Evolutionary conservation across 2,797 vertebrate genomes (phyloP).

Genomic region (Eidolon dupreanum): DNA sequence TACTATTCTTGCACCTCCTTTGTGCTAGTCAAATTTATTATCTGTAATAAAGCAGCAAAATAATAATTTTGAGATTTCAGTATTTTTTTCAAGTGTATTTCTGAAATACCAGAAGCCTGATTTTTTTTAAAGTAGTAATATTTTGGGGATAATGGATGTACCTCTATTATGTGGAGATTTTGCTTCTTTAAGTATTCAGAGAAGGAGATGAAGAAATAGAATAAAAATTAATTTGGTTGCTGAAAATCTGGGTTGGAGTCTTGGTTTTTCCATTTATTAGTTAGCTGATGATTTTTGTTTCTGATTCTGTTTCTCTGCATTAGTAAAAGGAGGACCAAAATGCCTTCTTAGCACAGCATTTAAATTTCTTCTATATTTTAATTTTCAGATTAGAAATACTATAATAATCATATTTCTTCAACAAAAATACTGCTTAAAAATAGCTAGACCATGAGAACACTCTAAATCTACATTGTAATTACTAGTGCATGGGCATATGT

Average conservation of each 20-base stretch:
- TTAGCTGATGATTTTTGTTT: background rate
- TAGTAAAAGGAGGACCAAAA: background rate
- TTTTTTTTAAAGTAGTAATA: background rate
- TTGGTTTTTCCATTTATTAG: background rate
- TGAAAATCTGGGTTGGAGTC: background rate
- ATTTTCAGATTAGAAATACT: conserved; percentile 8
- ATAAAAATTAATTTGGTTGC: background rate
- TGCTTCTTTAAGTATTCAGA: conserved; percentile 7
- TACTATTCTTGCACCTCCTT: background rate
- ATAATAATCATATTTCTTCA: background rate
- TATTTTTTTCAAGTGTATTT: background rate
- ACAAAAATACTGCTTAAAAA: conserved; percentile 10
- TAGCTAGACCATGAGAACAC: background rate
- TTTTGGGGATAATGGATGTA: background rate
- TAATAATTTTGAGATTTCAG: background rate
- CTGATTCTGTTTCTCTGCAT: background rate
- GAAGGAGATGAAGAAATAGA: background rate
- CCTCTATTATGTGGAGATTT: background rate
- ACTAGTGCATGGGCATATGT: background rate
- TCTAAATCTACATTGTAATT: background rate
- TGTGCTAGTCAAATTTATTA: background rate
- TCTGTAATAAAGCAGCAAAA: background rate
- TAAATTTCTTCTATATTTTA: background rate
- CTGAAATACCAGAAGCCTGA: background rate
- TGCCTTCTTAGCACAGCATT: background rate